Evolutionary conservation across 2,113 vertebrate genomes (phyloP).

Genomic region (Odocoileus hemionus): DNA sequence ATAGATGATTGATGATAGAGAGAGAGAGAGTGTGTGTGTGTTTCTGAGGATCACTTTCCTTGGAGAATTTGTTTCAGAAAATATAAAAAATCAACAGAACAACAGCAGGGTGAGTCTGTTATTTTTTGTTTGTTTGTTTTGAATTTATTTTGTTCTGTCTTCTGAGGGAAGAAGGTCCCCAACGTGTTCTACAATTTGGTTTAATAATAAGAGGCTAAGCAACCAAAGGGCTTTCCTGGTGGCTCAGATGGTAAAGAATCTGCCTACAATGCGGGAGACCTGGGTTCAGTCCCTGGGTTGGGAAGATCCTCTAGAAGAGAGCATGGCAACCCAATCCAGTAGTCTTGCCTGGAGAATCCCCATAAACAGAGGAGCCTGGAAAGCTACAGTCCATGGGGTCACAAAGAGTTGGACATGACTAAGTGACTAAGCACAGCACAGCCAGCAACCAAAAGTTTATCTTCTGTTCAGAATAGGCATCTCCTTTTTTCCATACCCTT

Average conservation of each 20-base stretch:
- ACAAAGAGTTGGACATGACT: background rate
- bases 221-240: background rate
- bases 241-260: background rate
- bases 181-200: background rate
- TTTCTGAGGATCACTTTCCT: background rate
- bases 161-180: background rate
- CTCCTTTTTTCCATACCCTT: background rate
- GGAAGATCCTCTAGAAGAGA: background rate
- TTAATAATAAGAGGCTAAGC: background rate
- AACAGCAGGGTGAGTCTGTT: background rate
- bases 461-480: background rate
- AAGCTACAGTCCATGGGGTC: background rate
- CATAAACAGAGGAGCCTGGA: background rate
- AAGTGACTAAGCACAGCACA: background rate
- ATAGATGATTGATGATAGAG: background rate
- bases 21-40: background rate
- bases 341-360: background rate
- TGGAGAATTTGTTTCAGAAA: background rate
- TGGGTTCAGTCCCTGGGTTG: background rate
- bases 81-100: constrained; percentile 26
- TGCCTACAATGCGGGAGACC: background rate
- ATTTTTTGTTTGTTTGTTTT: background rate
- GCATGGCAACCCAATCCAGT: background rate
- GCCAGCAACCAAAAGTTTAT: background rate
- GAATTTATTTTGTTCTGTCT: background rate